A percentile compares a stretch with the other conserved stretches of the same genome.
Evolutionary conservation across 2,888 invertebrate species (phyloP).

Genomic region (Cephalotes varians): DNA sequence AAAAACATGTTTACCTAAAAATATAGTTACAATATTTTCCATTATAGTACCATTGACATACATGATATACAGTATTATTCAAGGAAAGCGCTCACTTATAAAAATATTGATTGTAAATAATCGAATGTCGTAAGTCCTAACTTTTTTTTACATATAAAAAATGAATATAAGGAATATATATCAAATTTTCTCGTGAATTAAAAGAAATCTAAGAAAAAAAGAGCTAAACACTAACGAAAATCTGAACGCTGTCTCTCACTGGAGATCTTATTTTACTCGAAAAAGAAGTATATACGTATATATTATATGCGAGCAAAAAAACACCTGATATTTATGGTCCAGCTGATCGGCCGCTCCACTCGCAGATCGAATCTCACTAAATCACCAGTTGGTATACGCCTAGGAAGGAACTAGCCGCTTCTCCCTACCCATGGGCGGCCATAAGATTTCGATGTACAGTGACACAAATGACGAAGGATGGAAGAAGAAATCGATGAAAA

Average conservation of each 20-base stretch:
- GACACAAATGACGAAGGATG: slow-evolving; percentile 63
- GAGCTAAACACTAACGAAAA: slow-evolving; percentile 70
- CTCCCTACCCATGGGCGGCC: slow-evolving; percentile 65
- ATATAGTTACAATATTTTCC: neutral
- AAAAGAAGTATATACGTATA: slow-evolving; percentile 6
- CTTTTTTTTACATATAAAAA: neutral
- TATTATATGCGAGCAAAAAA: slow-evolving; percentile 60
- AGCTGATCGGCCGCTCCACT: slow-evolving; percentile 78
- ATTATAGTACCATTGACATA: neutral
- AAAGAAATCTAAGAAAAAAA: slow-evolving; percentile 73
- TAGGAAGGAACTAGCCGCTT: slow-evolving; percentile 77
- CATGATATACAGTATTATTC: neutral
- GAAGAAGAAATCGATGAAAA: slow-evolving; percentile 63
- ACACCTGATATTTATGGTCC: slow-evolving; percentile 81
- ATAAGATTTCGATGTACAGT: slow-evolving; percentile 66
- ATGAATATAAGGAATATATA: neutral
- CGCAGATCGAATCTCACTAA: slow-evolving; percentile 79
- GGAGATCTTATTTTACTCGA: slow-evolving; percentile 60
- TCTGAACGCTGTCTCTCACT: slow-evolving; percentile 73
- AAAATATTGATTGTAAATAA: slow-evolving; percentile 4
- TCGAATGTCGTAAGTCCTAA: neutral
- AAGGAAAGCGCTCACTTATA: neutral
- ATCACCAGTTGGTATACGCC: slow-evolving; percentile 77
- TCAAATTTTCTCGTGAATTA: slow-evolving; percentile 69
- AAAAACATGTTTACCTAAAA: neutral